Evolutionary conservation across 1,140 invertebrate genomes (phyloP).

Genomic region (Lineus longissimus): DNA sequence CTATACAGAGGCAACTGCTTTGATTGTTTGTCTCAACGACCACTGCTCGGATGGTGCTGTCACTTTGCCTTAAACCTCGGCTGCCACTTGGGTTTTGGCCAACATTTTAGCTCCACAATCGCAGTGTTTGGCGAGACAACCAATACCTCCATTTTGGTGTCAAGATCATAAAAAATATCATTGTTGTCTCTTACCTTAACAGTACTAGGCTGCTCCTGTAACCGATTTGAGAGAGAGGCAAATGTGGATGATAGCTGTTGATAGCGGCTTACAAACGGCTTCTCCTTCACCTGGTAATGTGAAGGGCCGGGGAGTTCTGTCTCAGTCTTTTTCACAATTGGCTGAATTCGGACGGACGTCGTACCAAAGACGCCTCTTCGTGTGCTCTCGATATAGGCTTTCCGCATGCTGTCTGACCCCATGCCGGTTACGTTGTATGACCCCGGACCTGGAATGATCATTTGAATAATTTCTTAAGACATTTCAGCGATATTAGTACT

Average conservation of each 20-base stretch:
- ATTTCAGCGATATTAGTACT: no score
- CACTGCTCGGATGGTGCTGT: no score
- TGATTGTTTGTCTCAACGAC: no score
- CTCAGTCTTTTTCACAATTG: constrained; percentile 30
- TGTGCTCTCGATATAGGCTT: constrained; percentile 48
- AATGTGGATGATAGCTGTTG: constrained; percentile 41
- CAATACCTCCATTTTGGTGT: no score
- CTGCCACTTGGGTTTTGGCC: no score
- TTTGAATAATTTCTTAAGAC: not conserved
- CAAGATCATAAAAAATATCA: no score
- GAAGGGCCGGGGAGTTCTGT: constrained; percentile 40
- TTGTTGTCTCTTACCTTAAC: constrained; percentile 23
- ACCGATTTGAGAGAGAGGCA: constrained; percentile 37
- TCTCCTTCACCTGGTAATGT: constrained; percentile 37
- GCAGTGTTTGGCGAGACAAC: no score
- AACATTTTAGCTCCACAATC: no score
- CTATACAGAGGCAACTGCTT: no score
- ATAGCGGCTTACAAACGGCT: constrained; percentile 28
- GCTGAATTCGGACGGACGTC: constrained; percentile 32
- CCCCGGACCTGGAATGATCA: constrained; percentile 41
- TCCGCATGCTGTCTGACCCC: constrained; percentile 49
- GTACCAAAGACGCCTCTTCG: constrained; percentile 46
- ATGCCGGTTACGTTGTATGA: constrained; percentile 50
- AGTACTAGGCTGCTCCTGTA: constrained; percentile 20
- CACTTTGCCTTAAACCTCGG: no score